Evolutionary conservation across 2,888 invertebrate genomes (phyloP).

Genomic region (Sinelater perroti): DNA sequence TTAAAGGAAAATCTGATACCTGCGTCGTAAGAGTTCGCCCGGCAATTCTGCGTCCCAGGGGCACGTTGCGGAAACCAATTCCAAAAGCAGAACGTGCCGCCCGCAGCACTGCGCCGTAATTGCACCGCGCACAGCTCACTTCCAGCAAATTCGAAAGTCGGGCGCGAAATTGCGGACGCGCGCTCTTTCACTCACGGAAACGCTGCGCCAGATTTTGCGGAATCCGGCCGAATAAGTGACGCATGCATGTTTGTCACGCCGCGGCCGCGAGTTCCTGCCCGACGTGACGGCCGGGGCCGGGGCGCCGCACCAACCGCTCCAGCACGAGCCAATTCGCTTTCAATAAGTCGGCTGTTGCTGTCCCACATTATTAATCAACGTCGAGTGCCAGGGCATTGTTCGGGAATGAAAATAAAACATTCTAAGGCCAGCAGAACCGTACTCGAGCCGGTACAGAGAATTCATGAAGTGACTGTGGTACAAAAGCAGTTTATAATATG

Average conservation of each 20-base stretch:
- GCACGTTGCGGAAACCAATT: too few relatives aligned
- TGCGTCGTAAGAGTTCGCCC: too few relatives aligned
- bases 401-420: not conserved
- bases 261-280: slow-evolving; percentile 10
- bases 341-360: not conserved
- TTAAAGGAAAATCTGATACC: too few relatives aligned
- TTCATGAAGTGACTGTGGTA: too few relatives aligned
- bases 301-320: not conserved
- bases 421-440: too few relatives aligned
- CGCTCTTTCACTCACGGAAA: too few relatives aligned
- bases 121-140: slow-evolving; percentile 1
- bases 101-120: too few relatives aligned
- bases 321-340: slow-evolving; percentile 1
- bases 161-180: not conserved
- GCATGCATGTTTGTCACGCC: slow-evolving; percentile 27
- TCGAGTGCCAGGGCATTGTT: not conserved
- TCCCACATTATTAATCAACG: slow-evolving; percentile 9
- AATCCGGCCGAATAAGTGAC: slow-evolving; percentile 19
- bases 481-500: too few relatives aligned
- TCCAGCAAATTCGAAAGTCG: slow-evolving; percentile 9
- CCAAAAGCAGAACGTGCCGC: too few relatives aligned
- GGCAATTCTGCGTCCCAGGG: too few relatives aligned
- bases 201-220: too few relatives aligned
- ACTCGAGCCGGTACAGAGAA: too few relatives aligned
- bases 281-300: not conserved